Percentiles rank a stretch among this genome's conserved stretches.
Conservation (phyloP, 1,140 invertebrate genomes). For the Hyposmocoma kahamanoa region DNA sequence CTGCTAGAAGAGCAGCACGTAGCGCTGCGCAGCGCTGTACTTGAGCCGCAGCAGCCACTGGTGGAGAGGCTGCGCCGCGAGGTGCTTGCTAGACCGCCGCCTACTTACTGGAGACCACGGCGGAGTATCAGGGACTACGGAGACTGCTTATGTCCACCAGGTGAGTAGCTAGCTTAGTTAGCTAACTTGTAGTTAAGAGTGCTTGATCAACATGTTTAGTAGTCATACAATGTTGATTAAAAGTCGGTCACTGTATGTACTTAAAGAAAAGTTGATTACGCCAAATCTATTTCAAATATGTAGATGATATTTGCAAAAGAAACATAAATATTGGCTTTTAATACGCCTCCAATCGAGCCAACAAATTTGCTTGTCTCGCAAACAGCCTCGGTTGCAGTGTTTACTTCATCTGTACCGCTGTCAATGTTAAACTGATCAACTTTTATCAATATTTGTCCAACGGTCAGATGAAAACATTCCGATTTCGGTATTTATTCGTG, state of each 20-base stretch:
- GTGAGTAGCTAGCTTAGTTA: no score
- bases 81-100: slow-evolving; percentile 30
- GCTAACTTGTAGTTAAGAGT: no score
- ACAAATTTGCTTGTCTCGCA: slow-evolving; percentile 1
- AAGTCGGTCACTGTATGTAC: no score
- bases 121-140: slow-evolving; percentile 55
- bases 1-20: slow-evolving; percentile 58
- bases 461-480: slow-evolving; percentile 1
- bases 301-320: no score
- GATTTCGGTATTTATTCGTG: background rate
- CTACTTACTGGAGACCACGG: slow-evolving; percentile 36
- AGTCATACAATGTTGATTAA: no score
- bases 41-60: slow-evolving; percentile 61
- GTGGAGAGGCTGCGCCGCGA: slow-evolving; percentile 49
- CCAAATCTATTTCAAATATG: no score
- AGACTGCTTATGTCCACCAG: slow-evolving; percentile 60
- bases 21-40: slow-evolving; percentile 52
- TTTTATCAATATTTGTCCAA: slow-evolving; percentile 7
- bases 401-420: slow-evolving; percentile 2
- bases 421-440: slow-evolving; percentile 13
- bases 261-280: no score
- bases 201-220: no score
- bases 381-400: slow-evolving; percentile 3
- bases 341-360: background rate
- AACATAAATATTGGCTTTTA: background rate